A percentile compares a stretch with the other conserved stretches of the same genome.
Evolutionary conservation across 2,113 vertebrate genomes (phyloP).

Genomic region (Buteo buteo): DNA sequence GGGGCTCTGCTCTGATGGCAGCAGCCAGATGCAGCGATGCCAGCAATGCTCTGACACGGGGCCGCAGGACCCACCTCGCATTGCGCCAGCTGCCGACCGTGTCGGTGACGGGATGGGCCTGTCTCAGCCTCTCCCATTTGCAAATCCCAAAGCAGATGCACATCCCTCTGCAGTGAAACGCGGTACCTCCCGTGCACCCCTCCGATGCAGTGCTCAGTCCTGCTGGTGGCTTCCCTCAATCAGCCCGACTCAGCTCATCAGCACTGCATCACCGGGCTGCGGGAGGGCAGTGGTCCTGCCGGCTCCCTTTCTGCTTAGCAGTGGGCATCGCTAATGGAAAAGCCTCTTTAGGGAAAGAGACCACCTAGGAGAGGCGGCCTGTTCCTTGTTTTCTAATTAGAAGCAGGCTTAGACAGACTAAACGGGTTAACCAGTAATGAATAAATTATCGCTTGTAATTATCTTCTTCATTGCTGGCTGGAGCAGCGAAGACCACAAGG

Average conservation of each 20-base stretch:
- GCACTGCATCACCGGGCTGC: rapidly evolving
- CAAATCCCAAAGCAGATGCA: neutral
- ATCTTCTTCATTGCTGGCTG: neutral
- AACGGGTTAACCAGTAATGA: neutral
- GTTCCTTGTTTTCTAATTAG: neutral
- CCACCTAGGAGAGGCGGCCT: neutral
- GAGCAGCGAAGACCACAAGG: neutral
- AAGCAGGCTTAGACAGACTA: neutral
- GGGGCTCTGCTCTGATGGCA: neutral
- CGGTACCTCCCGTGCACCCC: too few species aligned
- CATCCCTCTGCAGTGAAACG: neutral
- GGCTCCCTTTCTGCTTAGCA: neutral
- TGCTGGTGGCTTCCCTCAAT: neutral
- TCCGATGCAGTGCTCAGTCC: neutral
- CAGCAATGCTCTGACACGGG: neutral
- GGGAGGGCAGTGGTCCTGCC: neutral
- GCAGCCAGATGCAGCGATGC: neutral
- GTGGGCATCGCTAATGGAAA: neutral
- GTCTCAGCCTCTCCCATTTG: neutral
- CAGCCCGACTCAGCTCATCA: neutral
- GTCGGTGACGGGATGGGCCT: neutral
- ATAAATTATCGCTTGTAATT: neutral
- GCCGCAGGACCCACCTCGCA: neutral
- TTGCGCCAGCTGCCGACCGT: rapidly evolving
- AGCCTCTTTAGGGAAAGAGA: neutral